Conservation (phyloP, 2,888 invertebrate genomes). For the Glyphotaelius pellucidus region DNA sequence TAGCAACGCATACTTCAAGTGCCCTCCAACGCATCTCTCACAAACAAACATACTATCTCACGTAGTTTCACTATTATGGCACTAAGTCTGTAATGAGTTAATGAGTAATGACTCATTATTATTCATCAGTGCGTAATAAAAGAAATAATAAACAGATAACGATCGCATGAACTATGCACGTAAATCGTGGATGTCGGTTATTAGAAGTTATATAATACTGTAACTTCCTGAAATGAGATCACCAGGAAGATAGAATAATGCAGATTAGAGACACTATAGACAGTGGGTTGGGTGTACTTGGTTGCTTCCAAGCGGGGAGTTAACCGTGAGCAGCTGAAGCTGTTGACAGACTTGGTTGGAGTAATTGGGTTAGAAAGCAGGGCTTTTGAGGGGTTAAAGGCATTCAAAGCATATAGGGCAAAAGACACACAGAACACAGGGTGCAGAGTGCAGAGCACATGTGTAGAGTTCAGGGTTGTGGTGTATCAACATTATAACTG, state of each 20-base stretch:
- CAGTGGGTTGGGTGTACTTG: background rate
- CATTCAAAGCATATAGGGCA: too few relatives aligned
- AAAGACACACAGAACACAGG: background rate
- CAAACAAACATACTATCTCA: background rate
- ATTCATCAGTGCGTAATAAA: conserved; percentile 18
- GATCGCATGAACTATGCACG: background rate
- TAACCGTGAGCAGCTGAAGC: background rate
- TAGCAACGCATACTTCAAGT: background rate
- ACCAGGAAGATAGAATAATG: background rate
- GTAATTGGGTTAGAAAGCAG: too few relatives aligned
- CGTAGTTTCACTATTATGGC: background rate
- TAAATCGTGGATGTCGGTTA: background rate
- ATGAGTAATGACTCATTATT: conserved; percentile 19
- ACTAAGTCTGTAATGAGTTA: background rate
- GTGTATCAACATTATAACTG: too few relatives aligned
- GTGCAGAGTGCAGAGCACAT: background rate
- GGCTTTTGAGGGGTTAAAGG: too few relatives aligned
- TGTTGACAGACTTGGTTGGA: background rate
- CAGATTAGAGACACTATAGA: background rate
- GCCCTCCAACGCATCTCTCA: background rate
- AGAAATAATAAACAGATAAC: background rate
- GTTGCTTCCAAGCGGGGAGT: background rate
- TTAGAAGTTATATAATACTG: background rate
- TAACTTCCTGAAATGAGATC: conserved; percentile 2
- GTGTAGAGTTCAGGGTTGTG: background rate